phyloP scores from a whole-genome alignment of 2,797 vertebrate species.

The Nannoperca obscura region DNA sequence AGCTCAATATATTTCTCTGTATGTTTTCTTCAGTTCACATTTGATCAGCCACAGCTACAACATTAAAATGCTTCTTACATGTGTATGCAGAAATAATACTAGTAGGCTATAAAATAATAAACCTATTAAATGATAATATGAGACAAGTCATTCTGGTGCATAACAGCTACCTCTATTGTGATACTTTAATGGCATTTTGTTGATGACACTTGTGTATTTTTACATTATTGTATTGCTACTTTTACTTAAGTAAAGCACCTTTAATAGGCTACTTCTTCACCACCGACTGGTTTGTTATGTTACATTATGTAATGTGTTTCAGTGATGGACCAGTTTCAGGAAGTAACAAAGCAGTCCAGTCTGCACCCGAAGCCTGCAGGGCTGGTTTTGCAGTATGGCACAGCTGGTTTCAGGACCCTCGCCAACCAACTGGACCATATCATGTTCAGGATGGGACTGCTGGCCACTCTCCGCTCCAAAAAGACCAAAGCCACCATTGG shows the following conservation, averaged over 20 bases:
- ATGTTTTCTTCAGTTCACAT: neutral
- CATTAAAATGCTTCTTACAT: neutral
- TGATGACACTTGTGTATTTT: neutral
- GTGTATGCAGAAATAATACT: neutral
- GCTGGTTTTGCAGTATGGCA: slow-evolving; percentile 92
- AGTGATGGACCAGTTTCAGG: slow-evolving; percentile 87
- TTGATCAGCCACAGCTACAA: neutral
- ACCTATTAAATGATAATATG: neutral
- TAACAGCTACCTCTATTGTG: neutral
- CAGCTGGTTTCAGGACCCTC: slow-evolving; percentile 91
- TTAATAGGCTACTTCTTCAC: neutral
- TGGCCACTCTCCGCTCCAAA: slow-evolving; percentile 91
- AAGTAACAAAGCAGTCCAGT: slow-evolving; percentile 79
- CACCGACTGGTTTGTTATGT: neutral
- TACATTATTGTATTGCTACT: neutral
- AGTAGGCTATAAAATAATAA: neutral
- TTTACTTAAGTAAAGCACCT: neutral
- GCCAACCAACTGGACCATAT: slow-evolving; percentile 90
- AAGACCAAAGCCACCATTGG: slow-evolving; percentile 90
- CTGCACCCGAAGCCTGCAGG: slow-evolving; percentile 88
- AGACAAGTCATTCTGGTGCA: neutral
- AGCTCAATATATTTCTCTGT: neutral
- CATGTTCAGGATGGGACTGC: slow-evolving; percentile 96
- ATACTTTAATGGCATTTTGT: neutral
- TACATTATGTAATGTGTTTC: slow-evolving; percentile 25